Conservation (phyloP, 2,797 vertebrate species). For the Pteropus rufus region DNA sequence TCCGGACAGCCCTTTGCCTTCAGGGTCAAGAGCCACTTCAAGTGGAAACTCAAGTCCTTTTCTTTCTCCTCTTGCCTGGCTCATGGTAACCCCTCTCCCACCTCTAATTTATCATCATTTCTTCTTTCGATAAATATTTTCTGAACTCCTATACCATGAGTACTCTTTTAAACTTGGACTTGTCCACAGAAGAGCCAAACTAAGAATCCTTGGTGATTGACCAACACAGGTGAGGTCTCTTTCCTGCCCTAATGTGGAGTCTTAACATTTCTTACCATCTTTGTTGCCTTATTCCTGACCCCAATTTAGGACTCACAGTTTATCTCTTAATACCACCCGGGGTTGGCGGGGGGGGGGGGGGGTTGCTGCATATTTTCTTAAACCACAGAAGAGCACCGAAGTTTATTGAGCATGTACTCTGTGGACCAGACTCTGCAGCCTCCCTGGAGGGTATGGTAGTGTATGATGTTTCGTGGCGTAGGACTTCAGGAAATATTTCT, state of each 20-base stretch:
- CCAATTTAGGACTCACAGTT: background rate
- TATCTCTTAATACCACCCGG: background rate
- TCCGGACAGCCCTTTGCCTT: fast-evolving
- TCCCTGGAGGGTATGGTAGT: background rate
- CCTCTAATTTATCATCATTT: background rate
- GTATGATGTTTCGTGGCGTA: background rate
- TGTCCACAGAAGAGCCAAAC: background rate
- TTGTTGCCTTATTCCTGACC: background rate
- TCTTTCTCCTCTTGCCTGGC: background rate
- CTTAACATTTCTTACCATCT: background rate
- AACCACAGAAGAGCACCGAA: background rate
- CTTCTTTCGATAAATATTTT: constrained; percentile 14
- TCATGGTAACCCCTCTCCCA: background rate
- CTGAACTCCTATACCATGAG: background rate
- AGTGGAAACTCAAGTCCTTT: background rate
- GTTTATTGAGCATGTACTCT: background rate
- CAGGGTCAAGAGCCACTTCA: background rate
- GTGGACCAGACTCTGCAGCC: background rate
- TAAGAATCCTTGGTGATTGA: background rate
- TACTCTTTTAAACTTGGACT: background rate
- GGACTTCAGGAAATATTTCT: background rate
- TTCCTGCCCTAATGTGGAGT: background rate
- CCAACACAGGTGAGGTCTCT: background rate
- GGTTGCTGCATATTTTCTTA: background rate
- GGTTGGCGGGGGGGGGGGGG: no score